Conservation (phyloP, 2,888 invertebrate genomes). For the Cotesia congregata region DNA sequence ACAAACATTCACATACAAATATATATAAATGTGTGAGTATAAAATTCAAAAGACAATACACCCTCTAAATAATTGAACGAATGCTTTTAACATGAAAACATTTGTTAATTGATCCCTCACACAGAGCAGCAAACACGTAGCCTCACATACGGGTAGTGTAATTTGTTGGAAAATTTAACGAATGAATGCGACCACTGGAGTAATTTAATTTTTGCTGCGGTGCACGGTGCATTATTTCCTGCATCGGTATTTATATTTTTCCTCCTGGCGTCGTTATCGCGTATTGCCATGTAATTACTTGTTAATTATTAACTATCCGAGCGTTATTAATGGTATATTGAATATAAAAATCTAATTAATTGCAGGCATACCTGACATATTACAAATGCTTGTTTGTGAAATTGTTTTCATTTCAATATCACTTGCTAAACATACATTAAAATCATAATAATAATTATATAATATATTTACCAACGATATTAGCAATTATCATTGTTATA, state of each 20-base stretch:
- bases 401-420: neutral
- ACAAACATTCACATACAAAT: neutral
- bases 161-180: constrained; percentile 33
- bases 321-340: constrained; percentile 18
- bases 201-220: constrained; percentile 39
- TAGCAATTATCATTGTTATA: neutral
- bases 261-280: constrained; percentile 42
- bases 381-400: neutral
- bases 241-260: constrained; percentile 17
- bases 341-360: neutral
- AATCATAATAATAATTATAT: neutral
- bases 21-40: neutral
- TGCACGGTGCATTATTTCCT: constrained; percentile 15
- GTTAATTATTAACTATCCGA: constrained; percentile 48
- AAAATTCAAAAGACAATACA: constrained; percentile 18
- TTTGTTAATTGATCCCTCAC: constrained; percentile 36
- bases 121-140: neutral
- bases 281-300: constrained; percentile 47
- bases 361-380: neutral
- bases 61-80: constrained; percentile 8
- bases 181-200: constrained; percentile 33
- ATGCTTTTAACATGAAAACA: constrained; percentile 30
- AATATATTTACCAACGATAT: neutral
- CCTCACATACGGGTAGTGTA: constrained; percentile 7
- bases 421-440: neutral